Evolutionary conservation across 2,888 invertebrate genomes (phyloP), one percentile per base, ranked within the genome.

Genomic region (Dascillus cervinus): DNA sequence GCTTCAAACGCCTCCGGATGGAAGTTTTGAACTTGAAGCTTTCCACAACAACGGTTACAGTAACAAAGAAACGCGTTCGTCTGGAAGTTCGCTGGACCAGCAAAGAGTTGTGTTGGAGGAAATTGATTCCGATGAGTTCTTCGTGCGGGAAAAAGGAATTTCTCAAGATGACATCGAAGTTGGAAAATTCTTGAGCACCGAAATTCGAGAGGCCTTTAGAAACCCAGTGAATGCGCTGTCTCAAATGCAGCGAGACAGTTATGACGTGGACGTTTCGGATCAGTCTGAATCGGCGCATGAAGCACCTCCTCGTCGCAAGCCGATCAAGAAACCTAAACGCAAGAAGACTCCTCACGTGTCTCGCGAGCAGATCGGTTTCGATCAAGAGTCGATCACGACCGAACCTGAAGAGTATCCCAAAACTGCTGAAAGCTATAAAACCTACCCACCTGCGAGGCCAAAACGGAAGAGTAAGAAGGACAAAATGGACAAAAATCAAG

Each of bases 101-200:
- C 66, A 75, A 28, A 72, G 71, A 28, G 79, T 79, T 1, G 80
- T 85, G 2, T 74, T 89, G 52, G 88, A 88, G 65, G 86, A 88
- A 67, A 83, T 88, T 44, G 81, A 87, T 56, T 83, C 85, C 22
- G 88, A 89, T 62, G 87, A 89, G 66, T 89, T 88, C 68, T 86
- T 87, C 60, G 69, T 88, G 39, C 73, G 87, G 46, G 82, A 82
- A 62, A 79, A 83, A 58, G 87, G 85, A 39, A 79, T 86, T 54
- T 85, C 86, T 43, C 79, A 80, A 53, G 86, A 86, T 62, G 81
- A 86, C 65, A 82, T 86, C 56, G 80, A 82, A 62, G 72, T 85
- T 35, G 80, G 83, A 37, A 75, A 79, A 60, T 85, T 82, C 54
- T 71, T 87, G 33, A 82, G 80, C 52, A 76, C 77, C 29, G 86